A percentile compares a stretch with the other conserved stretches of the same genome.
Conservation (phyloP, 2,113 vertebrate genomes). For the Gymnogyps californianus region DNA sequence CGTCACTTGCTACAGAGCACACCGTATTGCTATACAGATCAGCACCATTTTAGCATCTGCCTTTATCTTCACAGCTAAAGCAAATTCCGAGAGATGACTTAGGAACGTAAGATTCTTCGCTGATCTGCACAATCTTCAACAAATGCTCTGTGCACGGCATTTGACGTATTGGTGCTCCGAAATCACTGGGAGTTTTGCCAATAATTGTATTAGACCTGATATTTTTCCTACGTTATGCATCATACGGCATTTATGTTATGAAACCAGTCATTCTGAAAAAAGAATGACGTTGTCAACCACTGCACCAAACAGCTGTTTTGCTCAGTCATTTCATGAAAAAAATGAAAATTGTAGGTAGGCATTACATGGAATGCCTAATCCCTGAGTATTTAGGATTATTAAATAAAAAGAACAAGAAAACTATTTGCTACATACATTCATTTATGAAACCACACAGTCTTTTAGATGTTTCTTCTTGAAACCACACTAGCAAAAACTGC, state of each 20-base stretch:
- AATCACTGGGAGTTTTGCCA: background rate
- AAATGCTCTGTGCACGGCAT: background rate
- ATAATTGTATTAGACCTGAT: background rate
- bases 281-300: background rate
- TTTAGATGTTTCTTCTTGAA: background rate
- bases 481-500: background rate
- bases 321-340: background rate
- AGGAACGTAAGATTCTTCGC: fast-evolving
- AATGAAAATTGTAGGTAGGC: background rate
- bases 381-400: background rate
- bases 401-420: background rate
- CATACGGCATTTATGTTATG: background rate
- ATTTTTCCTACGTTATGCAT: fast-evolving
- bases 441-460: background rate
- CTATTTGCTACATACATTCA: background rate
- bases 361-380: background rate
- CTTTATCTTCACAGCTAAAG: background rate
- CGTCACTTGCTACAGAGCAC: fast-evolving
- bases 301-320: background rate
- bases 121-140: background rate
- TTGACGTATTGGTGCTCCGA: background rate
- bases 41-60: background rate
- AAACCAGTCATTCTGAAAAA: background rate
- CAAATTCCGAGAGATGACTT: background rate
- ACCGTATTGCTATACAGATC: fast-evolving